Evolutionary conservation across 2,113 vertebrate genomes (phyloP).

Genomic region (Camarhynchus parvulus): DNA sequence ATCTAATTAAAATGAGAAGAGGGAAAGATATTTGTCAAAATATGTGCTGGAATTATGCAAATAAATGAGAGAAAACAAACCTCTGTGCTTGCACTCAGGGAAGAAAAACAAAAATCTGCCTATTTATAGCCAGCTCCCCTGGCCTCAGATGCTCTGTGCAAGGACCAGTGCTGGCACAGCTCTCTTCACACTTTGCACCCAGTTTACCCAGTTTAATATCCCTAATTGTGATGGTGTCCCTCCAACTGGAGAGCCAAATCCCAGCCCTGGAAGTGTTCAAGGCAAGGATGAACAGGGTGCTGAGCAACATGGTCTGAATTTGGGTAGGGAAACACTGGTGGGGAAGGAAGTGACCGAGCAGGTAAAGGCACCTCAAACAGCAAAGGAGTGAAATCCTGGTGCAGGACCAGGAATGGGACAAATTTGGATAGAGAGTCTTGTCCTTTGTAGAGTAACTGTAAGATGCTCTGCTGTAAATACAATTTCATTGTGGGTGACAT

Average conservation of each 20-base stretch:
- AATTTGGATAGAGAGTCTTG: background rate
- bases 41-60: background rate
- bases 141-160: background rate
- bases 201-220: background rate
- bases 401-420: background rate
- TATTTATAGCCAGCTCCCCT: background rate
- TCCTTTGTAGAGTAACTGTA: background rate
- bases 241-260: background rate
- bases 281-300: background rate
- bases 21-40: conserved; percentile 1
- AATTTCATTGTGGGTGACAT: background rate
- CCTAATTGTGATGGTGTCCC: background rate
- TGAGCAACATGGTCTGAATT: conserved; percentile 72
- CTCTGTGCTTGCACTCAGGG: background rate
- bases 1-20: conserved; percentile 41
- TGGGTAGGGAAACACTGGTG: conserved; percentile 82
- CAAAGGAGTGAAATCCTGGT: conserved; percentile 75
- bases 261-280: background rate
- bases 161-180: background rate
- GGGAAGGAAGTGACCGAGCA: conserved; percentile 83
- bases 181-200: background rate
- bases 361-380: conserved; percentile 84
- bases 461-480: background rate
- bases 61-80: conserved; percentile 6
- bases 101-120: background rate